phyloP scores from a whole-genome alignment of 2,797 vertebrate species.

The Ispidina picta region DNA sequence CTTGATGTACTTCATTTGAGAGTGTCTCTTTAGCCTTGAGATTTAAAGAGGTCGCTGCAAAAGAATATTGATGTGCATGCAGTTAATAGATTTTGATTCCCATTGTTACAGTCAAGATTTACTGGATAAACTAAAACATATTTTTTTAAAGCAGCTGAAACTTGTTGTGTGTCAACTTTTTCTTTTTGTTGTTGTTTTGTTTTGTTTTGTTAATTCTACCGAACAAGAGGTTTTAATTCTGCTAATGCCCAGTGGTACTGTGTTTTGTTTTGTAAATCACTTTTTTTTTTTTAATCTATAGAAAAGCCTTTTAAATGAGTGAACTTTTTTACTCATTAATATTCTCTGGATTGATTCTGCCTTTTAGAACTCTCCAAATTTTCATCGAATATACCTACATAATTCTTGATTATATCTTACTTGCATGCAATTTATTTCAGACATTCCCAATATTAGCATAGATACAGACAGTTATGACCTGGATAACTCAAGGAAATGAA shows the following conservation, averaged over 20 bases:
- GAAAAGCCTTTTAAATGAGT: neutral
- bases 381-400: neutral
- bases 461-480: neutral
- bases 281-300: neutral
- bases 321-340: neutral
- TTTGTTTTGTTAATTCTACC: neutral
- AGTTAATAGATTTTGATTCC: conserved; percentile 20
- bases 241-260: neutral
- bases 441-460: neutral
- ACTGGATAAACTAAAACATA: neutral
- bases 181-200: neutral
- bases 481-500: neutral
- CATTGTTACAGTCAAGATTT: neutral
- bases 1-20: conserved; percentile 41
- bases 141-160: neutral
- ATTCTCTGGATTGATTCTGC: neutral
- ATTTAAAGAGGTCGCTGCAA: neutral
- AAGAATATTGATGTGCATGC: conserved; percentile 27
- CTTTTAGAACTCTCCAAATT: neutral
- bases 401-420: neutral
- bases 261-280: neutral
- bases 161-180: neutral
- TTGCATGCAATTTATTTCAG: neutral
- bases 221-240: neutral
- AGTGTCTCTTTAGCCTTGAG: conserved; percentile 39